Evolutionary conservation across 2,797 vertebrate species (phyloP).

Genomic region (Falco concolor): DNA sequence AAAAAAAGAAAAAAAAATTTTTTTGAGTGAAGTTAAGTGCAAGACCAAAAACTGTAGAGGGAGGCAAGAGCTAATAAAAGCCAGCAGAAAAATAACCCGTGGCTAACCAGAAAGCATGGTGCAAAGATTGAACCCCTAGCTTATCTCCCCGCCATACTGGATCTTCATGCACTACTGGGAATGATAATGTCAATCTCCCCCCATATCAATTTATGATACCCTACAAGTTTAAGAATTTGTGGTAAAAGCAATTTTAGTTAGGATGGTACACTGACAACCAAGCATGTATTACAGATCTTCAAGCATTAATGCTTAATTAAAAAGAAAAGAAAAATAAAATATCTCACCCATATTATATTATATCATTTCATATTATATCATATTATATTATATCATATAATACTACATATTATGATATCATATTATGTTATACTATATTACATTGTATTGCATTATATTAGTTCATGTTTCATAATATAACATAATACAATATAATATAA

Average conservation of each 20-base stretch:
- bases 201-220: background rate
- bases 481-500: no score
- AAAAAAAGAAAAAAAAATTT: background rate
- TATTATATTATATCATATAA: no score
- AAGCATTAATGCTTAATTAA: background rate
- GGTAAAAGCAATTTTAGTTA: background rate
- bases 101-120: background rate
- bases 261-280: background rate
- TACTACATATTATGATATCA: no score
- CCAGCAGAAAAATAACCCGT: background rate
- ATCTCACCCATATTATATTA: no score
- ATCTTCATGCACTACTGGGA: background rate
- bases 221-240: background rate
- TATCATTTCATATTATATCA: no score
- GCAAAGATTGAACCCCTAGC: background rate
- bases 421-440: no score
- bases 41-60: background rate
- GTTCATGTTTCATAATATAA: no score
- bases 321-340: background rate
- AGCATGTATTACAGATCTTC: background rate
- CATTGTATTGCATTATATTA: no score
- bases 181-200: background rate
- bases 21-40: background rate
- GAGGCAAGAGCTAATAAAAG: background rate
- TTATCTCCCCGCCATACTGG: background rate